Percentiles rank a stretch among this genome's conserved stretches.
phyloP scores from a whole-genome alignment of 2,797 vertebrate species.

The Macropus fuliginosus region DNA sequence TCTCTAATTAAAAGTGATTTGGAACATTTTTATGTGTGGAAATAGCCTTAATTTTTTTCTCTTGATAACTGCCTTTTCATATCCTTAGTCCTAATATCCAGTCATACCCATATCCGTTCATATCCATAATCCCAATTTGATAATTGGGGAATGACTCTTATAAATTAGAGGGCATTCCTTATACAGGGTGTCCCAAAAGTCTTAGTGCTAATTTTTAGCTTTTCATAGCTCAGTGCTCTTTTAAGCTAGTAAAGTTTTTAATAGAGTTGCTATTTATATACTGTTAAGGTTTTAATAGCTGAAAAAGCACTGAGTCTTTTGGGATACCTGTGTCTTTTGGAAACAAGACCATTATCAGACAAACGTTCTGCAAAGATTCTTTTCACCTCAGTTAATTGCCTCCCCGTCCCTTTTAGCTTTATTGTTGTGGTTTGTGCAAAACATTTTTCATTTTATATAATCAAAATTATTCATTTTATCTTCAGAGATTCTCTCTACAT shows the following conservation, averaged over 20 bases:
- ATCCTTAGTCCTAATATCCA: neutral
- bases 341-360: neutral
- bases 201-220: neutral
- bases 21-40: neutral
- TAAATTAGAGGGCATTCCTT: neutral
- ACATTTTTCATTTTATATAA: neutral
- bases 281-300: neutral
- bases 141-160: neutral
- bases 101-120: no score
- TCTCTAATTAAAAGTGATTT: neutral
- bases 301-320: neutral
- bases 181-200: neutral
- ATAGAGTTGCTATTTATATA: neutral
- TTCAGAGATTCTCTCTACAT: neutral
- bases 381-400: neutral
- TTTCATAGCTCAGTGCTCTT: neutral
- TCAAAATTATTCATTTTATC: neutral
- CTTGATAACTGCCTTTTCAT: neutral
- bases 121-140: neutral
- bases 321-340: neutral
- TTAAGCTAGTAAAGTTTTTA: neutral
- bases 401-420: neutral
- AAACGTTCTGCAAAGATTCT: neutral
- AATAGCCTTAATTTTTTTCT: neutral
- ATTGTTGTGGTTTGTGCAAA: neutral